Evolutionary conservation across 2,797 vertebrate genomes (phyloP), one percentile per base, ranked within the genome.

Genomic region (Sebastes goodei): DNA sequence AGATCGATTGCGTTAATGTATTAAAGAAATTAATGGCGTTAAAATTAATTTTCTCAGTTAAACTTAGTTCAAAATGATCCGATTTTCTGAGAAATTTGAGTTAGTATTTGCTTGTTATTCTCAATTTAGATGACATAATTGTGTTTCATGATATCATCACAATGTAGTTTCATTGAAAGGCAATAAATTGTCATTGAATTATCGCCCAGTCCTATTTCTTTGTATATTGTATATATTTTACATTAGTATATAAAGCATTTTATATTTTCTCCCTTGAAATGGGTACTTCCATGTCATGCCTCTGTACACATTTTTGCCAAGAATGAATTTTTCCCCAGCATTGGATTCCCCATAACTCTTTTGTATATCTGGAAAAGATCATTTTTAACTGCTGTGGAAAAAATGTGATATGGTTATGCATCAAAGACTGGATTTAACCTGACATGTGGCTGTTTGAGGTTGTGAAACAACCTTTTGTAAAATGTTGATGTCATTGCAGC

Each of bases 211-310:
- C 42, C 42, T 46, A 7, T 17, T 46, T 46, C 6, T 46, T 46
- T 3, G 14, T 42, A 3, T n/a, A 10, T 12, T 35, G 35, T 35
- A 38, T 38, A 46, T 46, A 46, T 46, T 46, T 46, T 46, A 35
- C 17, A 57, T 64, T n/a, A 35, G 8, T 27, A 32, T 23, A 27
- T 35, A 5, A 46, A 10, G 10, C 2, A 33, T 70, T 6, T 25
- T 15, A 15, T 57, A 21, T 69, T 29, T 25, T 49, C 1, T 49
- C 5, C 2, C 27, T 65, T 30, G 4, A 30, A 78, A 42, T 57
- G 2, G 1, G 8, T 55, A 7, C 5, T n/a, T 38, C 2, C 1
- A 59, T 2, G 0, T 10, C 8, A 27, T 35, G 12, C 14, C 5
- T 59, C 10, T 27, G 3, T 17, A 20, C 23, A 52, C 5, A 32